phyloP scores from a whole-genome alignment of 2,113 vertebrate genomes.

The Tragelaphus buxtoni region DNA sequence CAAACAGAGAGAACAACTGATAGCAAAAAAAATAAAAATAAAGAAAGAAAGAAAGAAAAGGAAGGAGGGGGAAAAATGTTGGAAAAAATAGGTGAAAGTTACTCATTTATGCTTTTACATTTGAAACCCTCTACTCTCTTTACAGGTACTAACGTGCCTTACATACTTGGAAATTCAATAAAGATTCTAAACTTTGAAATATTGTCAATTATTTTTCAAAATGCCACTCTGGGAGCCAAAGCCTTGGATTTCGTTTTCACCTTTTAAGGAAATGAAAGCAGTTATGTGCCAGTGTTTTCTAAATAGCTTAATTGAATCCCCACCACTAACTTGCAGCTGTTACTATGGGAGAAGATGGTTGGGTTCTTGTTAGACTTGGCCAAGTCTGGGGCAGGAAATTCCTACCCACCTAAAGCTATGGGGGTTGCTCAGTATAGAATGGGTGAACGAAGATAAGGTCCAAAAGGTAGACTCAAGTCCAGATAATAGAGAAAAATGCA shows the following conservation, averaged over 20 bases:
- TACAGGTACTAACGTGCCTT: background rate
- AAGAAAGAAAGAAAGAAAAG: too few relatives aligned
- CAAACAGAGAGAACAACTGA: background rate
- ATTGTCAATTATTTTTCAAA: background rate
- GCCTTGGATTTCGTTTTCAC: background rate
- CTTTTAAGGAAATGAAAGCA: background rate
- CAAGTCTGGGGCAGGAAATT: background rate
- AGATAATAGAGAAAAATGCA: background rate
- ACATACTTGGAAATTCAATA: conserved; percentile 30
- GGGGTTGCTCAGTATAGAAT: background rate
- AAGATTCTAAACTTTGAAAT: background rate
- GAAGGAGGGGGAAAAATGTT: background rate
- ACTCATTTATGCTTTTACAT: background rate
- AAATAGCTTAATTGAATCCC: background rate
- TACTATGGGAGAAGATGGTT: background rate
- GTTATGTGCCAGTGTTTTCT: background rate
- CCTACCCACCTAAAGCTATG: background rate
- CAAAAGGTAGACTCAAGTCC: background rate
- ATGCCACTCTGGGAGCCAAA: background rate
- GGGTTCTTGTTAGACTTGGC: background rate
- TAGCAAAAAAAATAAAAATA: too few relatives aligned
- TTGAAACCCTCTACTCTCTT: background rate
- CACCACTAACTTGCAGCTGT: background rate
- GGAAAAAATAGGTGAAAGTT: background rate
- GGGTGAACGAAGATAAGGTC: background rate